Conservation (phyloP, 2,113 vertebrate species). For the Clupea harengus region DNA sequence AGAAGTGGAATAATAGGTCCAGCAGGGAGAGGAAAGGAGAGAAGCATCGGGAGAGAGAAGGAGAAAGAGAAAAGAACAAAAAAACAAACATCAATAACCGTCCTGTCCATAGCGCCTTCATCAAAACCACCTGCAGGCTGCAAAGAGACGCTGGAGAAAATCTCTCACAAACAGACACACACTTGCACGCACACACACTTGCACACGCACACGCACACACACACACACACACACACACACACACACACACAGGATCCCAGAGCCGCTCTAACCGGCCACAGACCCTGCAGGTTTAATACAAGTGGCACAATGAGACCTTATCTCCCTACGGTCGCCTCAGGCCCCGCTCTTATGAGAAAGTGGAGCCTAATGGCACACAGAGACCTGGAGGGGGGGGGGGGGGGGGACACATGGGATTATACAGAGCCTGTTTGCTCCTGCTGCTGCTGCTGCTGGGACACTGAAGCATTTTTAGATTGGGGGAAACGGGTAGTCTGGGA, state of each 20-base stretch:
- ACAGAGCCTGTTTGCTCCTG: background rate
- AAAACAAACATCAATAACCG: background rate
- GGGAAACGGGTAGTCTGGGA: background rate
- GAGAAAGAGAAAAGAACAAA: background rate
- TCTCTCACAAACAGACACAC: background rate
- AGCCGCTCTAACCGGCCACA: background rate
- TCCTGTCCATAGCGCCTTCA: background rate
- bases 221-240: background rate
- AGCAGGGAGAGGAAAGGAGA: background rate
- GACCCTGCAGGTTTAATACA: conserved; percentile 3
- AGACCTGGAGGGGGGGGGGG: conserved; percentile 3
- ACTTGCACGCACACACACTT: background rate
- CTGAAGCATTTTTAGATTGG: background rate
- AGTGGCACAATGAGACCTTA: conserved; percentile 56
- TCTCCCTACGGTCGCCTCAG: conserved; percentile 44
- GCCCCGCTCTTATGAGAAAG: conserved; percentile 52
- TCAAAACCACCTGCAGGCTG: background rate
- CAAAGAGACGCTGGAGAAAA: background rate
- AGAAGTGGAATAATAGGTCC: background rate
- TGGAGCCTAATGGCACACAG: conserved; percentile 41
- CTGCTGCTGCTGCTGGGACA: background rate
- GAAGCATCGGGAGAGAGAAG: background rate
- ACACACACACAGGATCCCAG: background rate
- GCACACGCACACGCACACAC: background rate
- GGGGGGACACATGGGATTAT: background rate